Conservation (phyloP, 2,888 invertebrate genomes). For the Exocentrus adspersus region DNA sequence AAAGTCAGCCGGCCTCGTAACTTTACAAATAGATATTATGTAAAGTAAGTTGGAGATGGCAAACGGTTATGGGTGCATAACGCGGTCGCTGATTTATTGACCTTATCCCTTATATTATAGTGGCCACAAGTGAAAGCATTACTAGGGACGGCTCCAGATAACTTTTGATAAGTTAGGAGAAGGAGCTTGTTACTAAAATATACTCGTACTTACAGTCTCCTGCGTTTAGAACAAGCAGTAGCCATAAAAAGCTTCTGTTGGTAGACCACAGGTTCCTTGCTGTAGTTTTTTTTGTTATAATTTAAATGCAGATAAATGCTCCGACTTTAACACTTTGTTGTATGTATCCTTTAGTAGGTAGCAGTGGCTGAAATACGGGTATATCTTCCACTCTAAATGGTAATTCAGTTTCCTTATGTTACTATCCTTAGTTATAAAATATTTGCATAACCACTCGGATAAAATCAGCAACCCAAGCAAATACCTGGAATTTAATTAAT, state of each 20-base stretch:
- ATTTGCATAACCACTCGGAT: background rate
- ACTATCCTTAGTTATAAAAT: too few relatives aligned
- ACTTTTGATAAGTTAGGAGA: background rate
- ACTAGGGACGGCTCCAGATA: slow-evolving; percentile 10
- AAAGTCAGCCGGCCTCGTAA: slow-evolving; percentile 21
- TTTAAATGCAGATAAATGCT: too few relatives aligned
- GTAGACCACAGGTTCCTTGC: too few relatives aligned
- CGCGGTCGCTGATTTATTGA: slow-evolving; percentile 13
- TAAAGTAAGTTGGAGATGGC: slow-evolving; percentile 19
- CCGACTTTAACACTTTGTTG: too few relatives aligned
- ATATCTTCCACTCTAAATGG: too few relatives aligned
- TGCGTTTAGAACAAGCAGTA: too few relatives aligned
- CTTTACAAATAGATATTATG: slow-evolving; percentile 21
- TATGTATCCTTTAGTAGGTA: too few relatives aligned
- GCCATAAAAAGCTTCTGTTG: too few relatives aligned
- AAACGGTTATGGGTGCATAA: slow-evolving; percentile 22
- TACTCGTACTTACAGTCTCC: background rate
- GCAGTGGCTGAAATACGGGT: too few relatives aligned
- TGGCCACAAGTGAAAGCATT: slow-evolving; percentile 13
- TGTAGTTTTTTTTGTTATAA: too few relatives aligned
- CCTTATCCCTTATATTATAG: slow-evolving; percentile 11
- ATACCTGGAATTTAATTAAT: slow-evolving; percentile 6
- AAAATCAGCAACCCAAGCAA: background rate
- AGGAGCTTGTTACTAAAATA: background rate
- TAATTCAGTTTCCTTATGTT: too few relatives aligned